phyloP scores from a whole-genome alignment of 1,140 invertebrate species.

The Drosophila chauvacae region DNA sequence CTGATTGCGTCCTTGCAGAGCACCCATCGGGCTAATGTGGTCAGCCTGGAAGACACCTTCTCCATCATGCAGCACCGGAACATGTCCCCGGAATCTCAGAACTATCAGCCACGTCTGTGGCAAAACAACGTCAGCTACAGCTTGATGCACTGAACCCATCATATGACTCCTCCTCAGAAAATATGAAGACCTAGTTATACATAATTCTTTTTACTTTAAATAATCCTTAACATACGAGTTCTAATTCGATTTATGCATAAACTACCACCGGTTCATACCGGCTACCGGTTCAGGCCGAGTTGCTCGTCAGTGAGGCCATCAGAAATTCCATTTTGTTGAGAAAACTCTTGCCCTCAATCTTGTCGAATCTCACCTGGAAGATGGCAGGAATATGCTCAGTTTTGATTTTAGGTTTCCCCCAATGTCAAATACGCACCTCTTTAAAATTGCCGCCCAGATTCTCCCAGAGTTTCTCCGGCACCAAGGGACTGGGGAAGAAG shows the following conservation, averaged over 20 bases:
- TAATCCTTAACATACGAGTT: constrained; percentile 19
- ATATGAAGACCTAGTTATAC: constrained; percentile 23
- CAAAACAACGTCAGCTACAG: constrained; percentile 55
- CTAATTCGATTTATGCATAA: constrained; percentile 18
- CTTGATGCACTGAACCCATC: constrained; percentile 40
- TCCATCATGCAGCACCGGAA: constrained; percentile 46
- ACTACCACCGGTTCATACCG: constrained; percentile 23
- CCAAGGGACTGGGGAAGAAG: constrained; percentile 93
- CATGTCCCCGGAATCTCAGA: constrained; percentile 19
- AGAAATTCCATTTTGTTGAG: constrained; percentile 98
- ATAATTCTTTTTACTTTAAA: constrained; percentile 40
- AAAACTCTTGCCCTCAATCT: constrained; percentile 99
- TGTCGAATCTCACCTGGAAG: constrained; percentile 89
- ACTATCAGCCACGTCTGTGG: constrained; percentile 41
- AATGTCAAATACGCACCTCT: constrained; percentile 87
- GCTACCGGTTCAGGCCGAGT: constrained; percentile 48
- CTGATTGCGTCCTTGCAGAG: constrained; percentile 41
- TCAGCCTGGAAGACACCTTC: constrained; percentile 72
- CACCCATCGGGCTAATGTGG: constrained; percentile 77
- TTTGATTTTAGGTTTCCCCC: background rate
- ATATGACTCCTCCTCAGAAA: background rate
- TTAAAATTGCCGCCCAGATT: constrained; percentile 95
- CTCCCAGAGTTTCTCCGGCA: constrained; percentile 95
- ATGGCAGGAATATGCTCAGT: background rate
- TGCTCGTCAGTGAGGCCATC: constrained; percentile 94